These are phyloP conservation scores for Megaceryle alcyon DNA, from an alignment of 2,797 vertebrate genomes.

Conservation along the genomic window DNA sequence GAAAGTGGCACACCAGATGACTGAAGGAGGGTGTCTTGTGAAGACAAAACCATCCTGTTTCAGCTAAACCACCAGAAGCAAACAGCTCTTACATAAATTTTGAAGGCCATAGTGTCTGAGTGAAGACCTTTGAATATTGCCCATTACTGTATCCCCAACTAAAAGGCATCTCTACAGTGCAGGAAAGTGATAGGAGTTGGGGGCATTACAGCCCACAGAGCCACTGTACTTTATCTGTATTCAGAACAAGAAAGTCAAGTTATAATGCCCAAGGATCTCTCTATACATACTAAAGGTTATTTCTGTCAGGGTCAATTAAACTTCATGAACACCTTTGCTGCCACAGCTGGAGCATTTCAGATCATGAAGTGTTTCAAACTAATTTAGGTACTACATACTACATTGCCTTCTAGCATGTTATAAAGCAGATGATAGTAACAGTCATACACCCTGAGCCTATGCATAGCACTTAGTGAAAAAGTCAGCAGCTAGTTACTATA, in stretches of 20 bases:
- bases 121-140: too few species aligned
- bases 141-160: neutral
- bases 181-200: neutral
- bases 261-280: neutral
- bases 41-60: too few species aligned
- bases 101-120: too few species aligned
- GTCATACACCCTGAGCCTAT: neutral
- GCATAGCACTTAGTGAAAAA: slow-evolving; percentile 8
- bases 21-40: too few species aligned
- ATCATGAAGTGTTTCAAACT: slow-evolving; percentile 1
- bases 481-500: slow-evolving; percentile 28
- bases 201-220: neutral
- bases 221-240: neutral
- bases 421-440: slow-evolving; percentile 13
- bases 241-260: neutral
- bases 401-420: neutral
- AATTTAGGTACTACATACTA: neutral
- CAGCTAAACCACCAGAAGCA: too few species aligned
- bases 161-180: neutral
- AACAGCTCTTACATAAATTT: too few species aligned
- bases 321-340: neutral
- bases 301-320: neutral
- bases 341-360: slow-evolving; percentile 4
- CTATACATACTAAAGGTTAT: neutral
- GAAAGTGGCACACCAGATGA: too few species aligned